A percentile compares a stretch with the other conserved stretches of the same genome.
Conservation (phyloP, 1,140 invertebrate species). For the Philaenus spumarius region DNA sequence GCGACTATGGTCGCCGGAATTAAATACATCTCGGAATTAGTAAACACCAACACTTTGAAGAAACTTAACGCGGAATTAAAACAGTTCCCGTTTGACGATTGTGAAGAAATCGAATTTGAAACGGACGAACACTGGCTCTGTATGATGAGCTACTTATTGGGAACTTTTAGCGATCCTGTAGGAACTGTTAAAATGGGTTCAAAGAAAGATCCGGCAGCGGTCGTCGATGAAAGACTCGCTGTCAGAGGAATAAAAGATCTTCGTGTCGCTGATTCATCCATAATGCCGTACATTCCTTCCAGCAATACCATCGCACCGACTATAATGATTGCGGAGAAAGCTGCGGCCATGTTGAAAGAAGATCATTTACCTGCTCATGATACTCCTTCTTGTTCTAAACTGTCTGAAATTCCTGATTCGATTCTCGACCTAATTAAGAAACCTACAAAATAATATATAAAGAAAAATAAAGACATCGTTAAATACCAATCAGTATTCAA, state of each 20-base stretch:
- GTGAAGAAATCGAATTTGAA: conserved; percentile 59
- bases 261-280: conserved; percentile 78
- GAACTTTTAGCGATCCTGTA: conserved; percentile 79
- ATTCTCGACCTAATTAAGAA: no score
- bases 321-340: conserved; percentile 84
- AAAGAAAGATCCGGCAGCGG: conserved; percentile 59
- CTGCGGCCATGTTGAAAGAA: conserved; percentile 70
- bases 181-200: conserved; percentile 83
- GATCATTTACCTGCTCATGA: conserved; percentile 34
- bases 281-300: conserved; percentile 76
- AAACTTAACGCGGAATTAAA: conserved; percentile 45
- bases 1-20: conserved; percentile 49
- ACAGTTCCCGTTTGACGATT: conserved; percentile 64
- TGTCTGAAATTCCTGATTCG: no score
- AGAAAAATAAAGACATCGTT: no score
- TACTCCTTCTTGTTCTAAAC: no score
- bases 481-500: no score
- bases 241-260: conserved; percentile 71
- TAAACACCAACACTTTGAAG: conserved; percentile 27
- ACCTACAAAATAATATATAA: no score
- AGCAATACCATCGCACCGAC: conserved; percentile 80
- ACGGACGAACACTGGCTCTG: conserved; percentile 79
- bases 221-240: conserved; percentile 72
- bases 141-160: conserved; percentile 71
- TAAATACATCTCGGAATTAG: conserved; percentile 6